Evolutionary conservation across 2,113 vertebrate genomes (phyloP).

Genomic region (Neopipo cinnamomea): DNA sequence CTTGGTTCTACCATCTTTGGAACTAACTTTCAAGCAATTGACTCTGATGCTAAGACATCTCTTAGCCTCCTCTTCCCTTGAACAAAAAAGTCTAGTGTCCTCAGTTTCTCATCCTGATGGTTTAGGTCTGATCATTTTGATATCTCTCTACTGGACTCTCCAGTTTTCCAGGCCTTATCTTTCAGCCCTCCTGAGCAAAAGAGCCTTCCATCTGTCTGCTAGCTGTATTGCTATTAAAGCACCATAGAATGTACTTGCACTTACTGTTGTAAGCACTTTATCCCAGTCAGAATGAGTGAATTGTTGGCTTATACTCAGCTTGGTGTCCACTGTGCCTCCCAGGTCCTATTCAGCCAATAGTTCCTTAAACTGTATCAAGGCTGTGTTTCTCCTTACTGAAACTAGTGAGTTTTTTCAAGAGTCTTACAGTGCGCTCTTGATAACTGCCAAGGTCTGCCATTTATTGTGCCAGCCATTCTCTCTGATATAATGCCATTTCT

Average conservation of each 20-base stretch:
- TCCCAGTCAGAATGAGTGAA: not conserved
- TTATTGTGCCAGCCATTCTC: not conserved
- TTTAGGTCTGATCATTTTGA: not conserved
- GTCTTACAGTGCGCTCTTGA: fast-evolving
- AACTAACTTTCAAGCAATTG: not conserved
- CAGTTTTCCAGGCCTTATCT: not conserved
- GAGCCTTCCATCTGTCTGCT: not conserved
- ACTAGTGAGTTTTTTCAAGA: not conserved
- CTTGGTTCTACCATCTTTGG: not conserved
- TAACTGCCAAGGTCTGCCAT: not conserved
- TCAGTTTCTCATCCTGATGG: not conserved
- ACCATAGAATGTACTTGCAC: not conserved
- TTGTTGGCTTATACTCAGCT: not conserved
- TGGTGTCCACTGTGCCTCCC: not conserved
- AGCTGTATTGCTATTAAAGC: not conserved
- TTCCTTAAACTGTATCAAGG: not conserved
- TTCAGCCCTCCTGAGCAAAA: not conserved
- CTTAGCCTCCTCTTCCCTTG: not conserved
- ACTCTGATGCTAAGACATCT: not conserved
- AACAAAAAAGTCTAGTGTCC: not conserved
- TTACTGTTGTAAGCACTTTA: not conserved
- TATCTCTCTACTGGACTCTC: not conserved
- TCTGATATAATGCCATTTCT: not conserved
- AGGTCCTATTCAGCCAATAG: not conserved
- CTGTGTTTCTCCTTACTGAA: not conserved